Evolutionary conservation across 2,797 vertebrate genomes (phyloP), one percentile per base, ranked within the genome.

Genomic region (Eurystomus glaucurus): DNA sequence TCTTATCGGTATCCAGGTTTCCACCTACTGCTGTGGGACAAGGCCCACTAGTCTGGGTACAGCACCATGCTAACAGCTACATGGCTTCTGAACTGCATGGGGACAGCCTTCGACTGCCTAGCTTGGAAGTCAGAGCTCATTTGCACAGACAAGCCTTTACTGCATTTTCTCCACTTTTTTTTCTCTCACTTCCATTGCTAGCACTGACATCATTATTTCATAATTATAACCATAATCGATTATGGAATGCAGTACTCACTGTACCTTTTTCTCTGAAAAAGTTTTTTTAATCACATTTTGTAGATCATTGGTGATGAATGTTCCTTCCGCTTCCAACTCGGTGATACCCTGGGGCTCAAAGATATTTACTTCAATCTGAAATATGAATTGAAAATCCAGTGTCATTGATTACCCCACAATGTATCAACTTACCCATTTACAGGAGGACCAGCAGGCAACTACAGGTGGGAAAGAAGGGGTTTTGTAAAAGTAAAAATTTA

Each of bases 271-370:
- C 45, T 98, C 98, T 50, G 97, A 98, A 91, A 99, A 98, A 6
- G 97, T 98, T 98, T 99, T 99, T 96, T 98, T 97, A 95, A 99
- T 96, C 62, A 98, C 98, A 4, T 98, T 98, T 92, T 98, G 98
- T 90, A 99, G 96, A 6, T 99, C 99, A 91, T 99, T 99, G 83
- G 98, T 98, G 90, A 99, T 97, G 96, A 99, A 99, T 3, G 98
- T 99, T 80, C 98, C 98, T 79, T 98, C 94, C 2, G 98, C 98
- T 19, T 99, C 98, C 92, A 99, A 94, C 29, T 94, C 98, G 80
- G 97, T 95, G 86, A 99, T 98, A 33, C 99, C 99, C 86, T 99
- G 99, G 14, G 99, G 99, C 96, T 99, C 99, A 68, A 98, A 99
- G 95, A 99, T 98, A 77, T 99, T 97, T 79, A 98, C 97, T 61